Evolutionary conservation across 2,797 vertebrate species (phyloP), one percentile per base, ranked within the genome.

Genomic region (Apogon hyalosoma): DNA sequence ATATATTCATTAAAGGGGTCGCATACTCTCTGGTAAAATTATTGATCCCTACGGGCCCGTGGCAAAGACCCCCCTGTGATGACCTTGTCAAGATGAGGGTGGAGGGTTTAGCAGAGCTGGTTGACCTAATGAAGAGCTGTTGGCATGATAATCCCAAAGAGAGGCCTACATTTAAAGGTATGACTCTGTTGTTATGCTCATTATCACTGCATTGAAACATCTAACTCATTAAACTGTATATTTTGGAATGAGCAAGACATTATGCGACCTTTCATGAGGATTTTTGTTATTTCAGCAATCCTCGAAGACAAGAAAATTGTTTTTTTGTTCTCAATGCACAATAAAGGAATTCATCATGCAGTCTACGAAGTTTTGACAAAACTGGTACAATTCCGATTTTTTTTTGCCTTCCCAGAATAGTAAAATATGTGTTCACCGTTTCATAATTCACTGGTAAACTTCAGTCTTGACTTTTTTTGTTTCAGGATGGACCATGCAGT

Each of bases 101-200:
- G 7, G 57, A 79, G 0, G 89, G 88, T 4, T 53, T 92, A 54
- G 4, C 13, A 8, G 80, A 86, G 2, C 10, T 93, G 12, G 21
- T 79, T 19, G 13, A 56, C 0, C 90, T 94, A 55, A 93, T 94
- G 88, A 0, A 36, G 16, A 7, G 0, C 0, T 94, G 92, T 69
- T 94, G 93, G 93, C 6, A 80, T 6, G 0, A 0, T 0, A 0
- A 69, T 5, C 75, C 85, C n/a, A 0, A 1, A 1, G 1, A 46
- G 0, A 91, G 93, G 40, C 92, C 91, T 0, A 0, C 6, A 0
- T 92, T 90, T 60, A 12, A 40, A 11, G 4, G 93, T 93, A 43
- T 48, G 54, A n/a, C 11, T 59, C 12, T 62, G 4, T 28, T 7
- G 7, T 15, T 6, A 24, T 15, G 11, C 0, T 57, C 4, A 28